These are phyloP conservation scores for Nemapogon koenigi DNA, from an alignment of 2,888 invertebrate species.

Conservation along the genomic window DNA sequence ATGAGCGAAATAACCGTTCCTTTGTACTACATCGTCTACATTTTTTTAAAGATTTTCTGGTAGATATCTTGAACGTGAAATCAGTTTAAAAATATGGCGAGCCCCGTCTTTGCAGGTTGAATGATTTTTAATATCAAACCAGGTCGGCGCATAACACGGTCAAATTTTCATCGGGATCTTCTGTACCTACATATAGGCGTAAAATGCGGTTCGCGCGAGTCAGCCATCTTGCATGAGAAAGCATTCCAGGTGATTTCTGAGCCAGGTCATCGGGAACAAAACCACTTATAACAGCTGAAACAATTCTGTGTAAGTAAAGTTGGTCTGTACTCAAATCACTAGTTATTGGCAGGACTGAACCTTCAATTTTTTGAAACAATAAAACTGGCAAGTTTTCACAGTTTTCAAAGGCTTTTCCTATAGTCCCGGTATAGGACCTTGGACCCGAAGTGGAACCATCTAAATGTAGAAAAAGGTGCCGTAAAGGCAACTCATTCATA, in stretches of 20 bases:
- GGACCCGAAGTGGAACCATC: constrained; percentile 18
- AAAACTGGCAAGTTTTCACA: not conserved
- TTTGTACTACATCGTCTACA: constrained; percentile 1
- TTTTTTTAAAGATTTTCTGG: constrained; percentile 2
- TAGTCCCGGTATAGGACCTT: not conserved
- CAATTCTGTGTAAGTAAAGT: not conserved
- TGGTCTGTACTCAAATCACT: not conserved
- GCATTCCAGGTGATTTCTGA: not conserved
- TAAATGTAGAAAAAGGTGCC: constrained; percentile 17
- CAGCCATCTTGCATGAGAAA: no score
- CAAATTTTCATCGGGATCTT: not conserved
- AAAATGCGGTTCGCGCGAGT: no score
- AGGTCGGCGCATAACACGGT: not conserved
- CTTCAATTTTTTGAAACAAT: no score
- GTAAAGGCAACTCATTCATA: constrained; percentile 17
- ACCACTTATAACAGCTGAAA: not conserved
- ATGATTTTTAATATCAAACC: constrained; percentile 4
- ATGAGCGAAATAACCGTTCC: constrained; percentile 1
- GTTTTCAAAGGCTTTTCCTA: not conserved
- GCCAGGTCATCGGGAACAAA: not conserved
- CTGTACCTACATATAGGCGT: constrained; percentile 2
- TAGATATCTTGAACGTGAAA: not conserved
- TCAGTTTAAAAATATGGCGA: constrained; percentile 3
- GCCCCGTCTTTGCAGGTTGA: constrained; percentile 3
- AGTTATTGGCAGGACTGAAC: no score